Percentiles rank a stretch among this genome's conserved stretches.
These are phyloP conservation scores for Zophobas atratus DNA, from an alignment of 1,140 invertebrate species.

Conservation along the genomic window DNA sequence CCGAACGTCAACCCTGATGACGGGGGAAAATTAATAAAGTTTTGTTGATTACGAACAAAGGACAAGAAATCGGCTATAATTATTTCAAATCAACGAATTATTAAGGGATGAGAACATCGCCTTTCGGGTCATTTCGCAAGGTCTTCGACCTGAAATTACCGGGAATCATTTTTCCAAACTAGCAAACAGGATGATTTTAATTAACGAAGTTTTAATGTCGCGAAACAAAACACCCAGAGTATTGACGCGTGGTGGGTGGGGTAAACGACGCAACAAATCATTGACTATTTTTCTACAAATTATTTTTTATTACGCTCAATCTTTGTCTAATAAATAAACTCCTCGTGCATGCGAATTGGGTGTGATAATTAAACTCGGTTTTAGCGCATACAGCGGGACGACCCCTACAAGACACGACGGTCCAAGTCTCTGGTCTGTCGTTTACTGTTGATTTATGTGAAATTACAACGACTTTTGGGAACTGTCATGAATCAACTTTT, in stretches of 20 bases:
- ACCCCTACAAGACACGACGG: constrained; percentile 14
- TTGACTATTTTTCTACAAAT: no score
- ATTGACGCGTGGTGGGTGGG: no score
- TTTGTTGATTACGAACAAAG: constrained; percentile 43
- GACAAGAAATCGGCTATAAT: constrained; percentile 38
- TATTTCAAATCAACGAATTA: constrained; percentile 38
- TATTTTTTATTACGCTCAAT: no score
- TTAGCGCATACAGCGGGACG: background rate
- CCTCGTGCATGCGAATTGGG: background rate
- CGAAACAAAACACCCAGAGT: no score
- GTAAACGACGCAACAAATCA: no score
- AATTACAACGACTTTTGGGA: constrained; percentile 55
- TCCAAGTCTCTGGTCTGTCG: constrained; percentile 55
- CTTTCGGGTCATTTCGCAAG: background rate
- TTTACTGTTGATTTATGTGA: constrained; percentile 55
- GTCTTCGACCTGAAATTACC: no score
- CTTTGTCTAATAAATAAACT: background rate
- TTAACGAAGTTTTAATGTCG: no score
- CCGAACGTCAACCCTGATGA: constrained; percentile 29
- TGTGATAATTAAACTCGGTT: constrained; percentile 16
- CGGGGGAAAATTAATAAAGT: constrained; percentile 40
- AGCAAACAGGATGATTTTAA: no score
- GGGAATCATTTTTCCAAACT: no score
- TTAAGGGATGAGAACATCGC: constrained; percentile 3
- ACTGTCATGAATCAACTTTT: constrained; percentile 55